These are phyloP conservation scores for Amphimallon solstitiale DNA, from an alignment of 2,888 invertebrate species.

Conservation along the genomic window DNA sequence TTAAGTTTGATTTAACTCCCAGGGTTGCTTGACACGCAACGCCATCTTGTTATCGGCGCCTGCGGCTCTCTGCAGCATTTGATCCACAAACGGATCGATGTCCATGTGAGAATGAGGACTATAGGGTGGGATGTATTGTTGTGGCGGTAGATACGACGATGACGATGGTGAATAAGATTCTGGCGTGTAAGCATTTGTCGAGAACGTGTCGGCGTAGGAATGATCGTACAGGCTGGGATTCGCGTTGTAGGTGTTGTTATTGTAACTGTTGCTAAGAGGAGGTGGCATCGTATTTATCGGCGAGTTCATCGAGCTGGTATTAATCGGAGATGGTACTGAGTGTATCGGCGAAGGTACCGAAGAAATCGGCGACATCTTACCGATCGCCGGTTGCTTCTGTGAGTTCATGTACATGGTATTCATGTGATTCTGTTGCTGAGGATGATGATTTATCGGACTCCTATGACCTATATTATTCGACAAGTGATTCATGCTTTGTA, in stretches of 20 bases:
- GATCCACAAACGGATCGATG: conserved; percentile 29
- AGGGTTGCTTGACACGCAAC: conserved; percentile 37
- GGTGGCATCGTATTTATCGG: conserved; percentile 16
- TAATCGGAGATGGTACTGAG: conserved; percentile 17
- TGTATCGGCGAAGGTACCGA: conserved; percentile 17
- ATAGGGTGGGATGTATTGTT: conserved; percentile 35
- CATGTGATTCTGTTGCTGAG: conserved; percentile 13
- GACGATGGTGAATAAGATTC: conserved; percentile 11
- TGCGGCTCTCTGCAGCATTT: conserved; percentile 26
- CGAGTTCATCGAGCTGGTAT: conserved; percentile 9
- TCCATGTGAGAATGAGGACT: conserved; percentile 25
- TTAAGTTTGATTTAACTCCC: conserved; percentile 34
- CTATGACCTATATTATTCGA: not conserved
- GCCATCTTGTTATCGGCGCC: conserved; percentile 12
- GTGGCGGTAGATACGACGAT: conserved; percentile 23
- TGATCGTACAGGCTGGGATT: conserved; percentile 12
- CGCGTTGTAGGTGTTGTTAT: conserved; percentile 10
- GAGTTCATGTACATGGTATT: conserved; percentile 20
- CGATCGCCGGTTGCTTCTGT: conserved; percentile 12
- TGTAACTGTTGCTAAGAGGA: conserved; percentile 1
- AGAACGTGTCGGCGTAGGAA: conserved; percentile 8
- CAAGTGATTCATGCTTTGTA: conserved; percentile 23
- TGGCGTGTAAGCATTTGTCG: conserved; percentile 7
- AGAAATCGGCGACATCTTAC: conserved; percentile 17
- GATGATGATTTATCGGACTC: not conserved